Percentiles rank a stretch among this genome's conserved stretches.
phyloP scores from a whole-genome alignment of 2,888 invertebrate genomes.

The Azorinus chamasolen region DNA sequence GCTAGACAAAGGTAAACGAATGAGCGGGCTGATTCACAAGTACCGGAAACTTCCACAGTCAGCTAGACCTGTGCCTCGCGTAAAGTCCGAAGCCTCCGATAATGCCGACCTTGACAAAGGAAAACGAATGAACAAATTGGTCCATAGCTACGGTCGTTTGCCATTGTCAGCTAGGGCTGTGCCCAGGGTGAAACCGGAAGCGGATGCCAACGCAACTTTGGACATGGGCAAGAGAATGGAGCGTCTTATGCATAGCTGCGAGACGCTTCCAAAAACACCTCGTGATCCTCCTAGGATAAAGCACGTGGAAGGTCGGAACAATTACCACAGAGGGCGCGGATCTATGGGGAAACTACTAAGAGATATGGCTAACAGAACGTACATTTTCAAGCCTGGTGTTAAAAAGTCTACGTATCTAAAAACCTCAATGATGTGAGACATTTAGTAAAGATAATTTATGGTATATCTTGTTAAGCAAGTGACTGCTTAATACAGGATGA shows the following conservation, averaged over 20 bases:
- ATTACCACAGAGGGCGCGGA: constrained; percentile 67
- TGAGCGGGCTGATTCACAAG: constrained; percentile 71
- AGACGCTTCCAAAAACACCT: constrained; percentile 58
- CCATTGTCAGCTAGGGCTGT: constrained; percentile 61
- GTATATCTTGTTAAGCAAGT: too few species aligned
- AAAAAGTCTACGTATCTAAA: constrained; percentile 55
- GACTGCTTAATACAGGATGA: too few species aligned
- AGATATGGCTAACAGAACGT: constrained; percentile 68
- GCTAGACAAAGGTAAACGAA: constrained; percentile 73
- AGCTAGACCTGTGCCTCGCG: constrained; percentile 70
- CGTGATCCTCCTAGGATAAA: constrained; percentile 71
- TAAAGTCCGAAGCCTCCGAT: constrained; percentile 72
- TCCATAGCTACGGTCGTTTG: constrained; percentile 68
- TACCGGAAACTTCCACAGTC: constrained; percentile 65
- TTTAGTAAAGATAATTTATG: too few species aligned
- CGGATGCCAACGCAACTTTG: constrained; percentile 68
- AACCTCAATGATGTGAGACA: constrained; percentile 56
- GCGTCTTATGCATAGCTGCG: constrained; percentile 67
- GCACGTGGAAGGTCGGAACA: constrained; percentile 68
- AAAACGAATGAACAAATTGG: constrained; percentile 69
- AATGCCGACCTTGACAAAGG: constrained; percentile 74
- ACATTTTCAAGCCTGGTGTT: constrained; percentile 68
- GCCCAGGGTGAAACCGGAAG: constrained; percentile 73
- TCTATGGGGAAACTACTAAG: constrained; percentile 68
- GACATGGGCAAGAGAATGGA: constrained; percentile 74